Conservation (phyloP, 2,888 invertebrate species). For the Sphaeridia pumilis region DNA sequence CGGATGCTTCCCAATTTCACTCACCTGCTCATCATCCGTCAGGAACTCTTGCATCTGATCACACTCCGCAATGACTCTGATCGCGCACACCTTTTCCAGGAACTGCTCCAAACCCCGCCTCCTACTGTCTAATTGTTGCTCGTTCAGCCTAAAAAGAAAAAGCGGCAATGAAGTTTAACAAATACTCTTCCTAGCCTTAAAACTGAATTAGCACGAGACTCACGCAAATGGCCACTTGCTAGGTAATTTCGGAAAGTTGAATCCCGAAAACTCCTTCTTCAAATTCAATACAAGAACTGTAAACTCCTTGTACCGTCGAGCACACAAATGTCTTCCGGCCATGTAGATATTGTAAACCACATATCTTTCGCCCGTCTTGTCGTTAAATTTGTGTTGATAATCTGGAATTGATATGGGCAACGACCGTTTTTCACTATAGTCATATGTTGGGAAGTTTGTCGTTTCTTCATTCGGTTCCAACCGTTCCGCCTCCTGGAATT, state of each 20-base stretch:
- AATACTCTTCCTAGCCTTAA: no score
- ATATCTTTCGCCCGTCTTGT: constrained; percentile 75
- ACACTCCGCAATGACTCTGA: constrained; percentile 93
- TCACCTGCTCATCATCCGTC: constrained; percentile 62
- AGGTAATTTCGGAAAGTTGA: constrained; percentile 92
- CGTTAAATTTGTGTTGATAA: constrained; percentile 64
- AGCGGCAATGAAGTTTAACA: no score
- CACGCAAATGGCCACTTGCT: constrained; percentile 95
- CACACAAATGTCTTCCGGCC: constrained; percentile 96
- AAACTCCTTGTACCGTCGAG: constrained; percentile 91
- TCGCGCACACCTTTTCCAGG: constrained; percentile 95
- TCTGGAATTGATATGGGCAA: constrained; percentile 74
- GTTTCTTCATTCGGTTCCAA: constrained; percentile 73
- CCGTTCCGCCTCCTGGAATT: constrained; percentile 64
- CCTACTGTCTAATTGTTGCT: constrained; percentile 90
- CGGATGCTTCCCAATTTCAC: no score
- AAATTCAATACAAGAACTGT: constrained; percentile 73
- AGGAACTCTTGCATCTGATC: constrained; percentile 96
- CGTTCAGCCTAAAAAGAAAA: constrained; percentile 71
- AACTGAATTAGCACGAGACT: no score
- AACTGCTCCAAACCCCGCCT: constrained; percentile 92
- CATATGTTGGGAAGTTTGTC: constrained; percentile 66
- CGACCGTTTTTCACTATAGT: constrained; percentile 85
- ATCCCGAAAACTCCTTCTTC: constrained; percentile 88
- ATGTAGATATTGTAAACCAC: constrained; percentile 97